Evolutionary conservation across 2,888 invertebrate species (phyloP).

Genomic region (Harpalus rubripes): DNA sequence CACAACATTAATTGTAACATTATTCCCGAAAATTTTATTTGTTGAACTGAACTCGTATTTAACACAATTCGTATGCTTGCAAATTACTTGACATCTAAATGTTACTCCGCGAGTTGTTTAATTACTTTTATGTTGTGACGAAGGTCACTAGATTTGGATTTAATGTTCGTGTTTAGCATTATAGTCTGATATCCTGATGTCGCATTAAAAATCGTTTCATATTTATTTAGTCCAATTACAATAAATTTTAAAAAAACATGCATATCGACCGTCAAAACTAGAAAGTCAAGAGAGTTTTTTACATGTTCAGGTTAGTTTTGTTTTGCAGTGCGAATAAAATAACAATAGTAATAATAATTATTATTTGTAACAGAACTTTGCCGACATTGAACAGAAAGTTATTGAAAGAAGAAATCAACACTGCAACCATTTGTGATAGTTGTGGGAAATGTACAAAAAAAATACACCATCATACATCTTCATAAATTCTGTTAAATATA

Average conservation of each 20-base stretch:
- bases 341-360: too few relatives aligned
- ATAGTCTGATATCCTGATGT: background rate
- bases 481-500: background rate
- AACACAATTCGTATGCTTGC: too few relatives aligned
- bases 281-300: constrained; percentile 1
- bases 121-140: too few relatives aligned
- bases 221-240: background rate
- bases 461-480: background rate
- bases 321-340: too few relatives aligned
- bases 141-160: too few relatives aligned
- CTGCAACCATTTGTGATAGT: background rate
- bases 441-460: background rate
- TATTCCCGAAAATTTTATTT: too few relatives aligned
- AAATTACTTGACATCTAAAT: too few relatives aligned
- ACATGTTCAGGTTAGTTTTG: background rate
- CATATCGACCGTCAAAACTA: background rate
- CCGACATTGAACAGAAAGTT: background rate
- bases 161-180: too few relatives aligned
- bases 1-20: too few relatives aligned
- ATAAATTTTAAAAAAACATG: background rate
- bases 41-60: too few relatives aligned
- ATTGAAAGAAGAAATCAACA: background rate
- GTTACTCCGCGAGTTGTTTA: too few relatives aligned
- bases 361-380: background rate
- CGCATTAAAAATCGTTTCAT: background rate